Evolutionary conservation across 2,888 invertebrate genomes (phyloP).

Genomic region (Standfussiana lucernea): DNA sequence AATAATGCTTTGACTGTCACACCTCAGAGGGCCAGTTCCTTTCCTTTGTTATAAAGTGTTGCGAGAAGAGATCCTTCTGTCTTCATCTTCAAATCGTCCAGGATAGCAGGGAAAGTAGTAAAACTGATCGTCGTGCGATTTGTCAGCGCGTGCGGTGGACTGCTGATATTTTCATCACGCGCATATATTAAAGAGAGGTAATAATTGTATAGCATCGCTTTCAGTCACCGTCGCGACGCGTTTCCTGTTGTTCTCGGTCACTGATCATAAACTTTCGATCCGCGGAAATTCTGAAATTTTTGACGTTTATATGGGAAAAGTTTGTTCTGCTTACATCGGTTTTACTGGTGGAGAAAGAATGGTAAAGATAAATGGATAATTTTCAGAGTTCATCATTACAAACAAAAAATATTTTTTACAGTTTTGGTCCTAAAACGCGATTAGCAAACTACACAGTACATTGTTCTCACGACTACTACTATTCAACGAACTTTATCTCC

Average conservation of each 20-base stretch:
- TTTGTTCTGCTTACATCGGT: conserved; percentile 3
- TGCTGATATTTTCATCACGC: conserved; percentile 54
- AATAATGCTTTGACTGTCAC: background rate
- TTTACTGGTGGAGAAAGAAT: background rate
- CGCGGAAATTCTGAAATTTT: background rate
- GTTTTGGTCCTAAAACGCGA: no score
- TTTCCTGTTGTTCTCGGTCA: conserved; percentile 44
- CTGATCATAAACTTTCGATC: conserved; percentile 27
- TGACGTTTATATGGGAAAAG: conserved; percentile 20
- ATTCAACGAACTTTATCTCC: conserved; percentile 45
- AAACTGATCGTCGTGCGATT: conserved; percentile 57
- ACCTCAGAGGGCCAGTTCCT: background rate
- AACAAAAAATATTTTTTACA: background rate
- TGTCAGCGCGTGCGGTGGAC: conserved; percentile 56
- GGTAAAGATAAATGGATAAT: background rate
- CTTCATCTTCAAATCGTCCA: background rate
- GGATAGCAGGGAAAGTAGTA: conserved; percentile 51
- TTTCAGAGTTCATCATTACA: background rate
- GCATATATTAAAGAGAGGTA: conserved; percentile 30
- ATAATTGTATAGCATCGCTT: conserved; percentile 3
- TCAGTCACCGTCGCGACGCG: conserved; percentile 16
- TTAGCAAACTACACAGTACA: background rate
- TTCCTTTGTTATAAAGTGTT: background rate
- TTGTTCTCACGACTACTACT: background rate
- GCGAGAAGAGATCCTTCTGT: conserved; percentile 3